Evolutionary conservation across 2,797 vertebrate species (phyloP), one percentile per base, ranked within the genome.

Genomic region (Sebastes minor): DNA sequence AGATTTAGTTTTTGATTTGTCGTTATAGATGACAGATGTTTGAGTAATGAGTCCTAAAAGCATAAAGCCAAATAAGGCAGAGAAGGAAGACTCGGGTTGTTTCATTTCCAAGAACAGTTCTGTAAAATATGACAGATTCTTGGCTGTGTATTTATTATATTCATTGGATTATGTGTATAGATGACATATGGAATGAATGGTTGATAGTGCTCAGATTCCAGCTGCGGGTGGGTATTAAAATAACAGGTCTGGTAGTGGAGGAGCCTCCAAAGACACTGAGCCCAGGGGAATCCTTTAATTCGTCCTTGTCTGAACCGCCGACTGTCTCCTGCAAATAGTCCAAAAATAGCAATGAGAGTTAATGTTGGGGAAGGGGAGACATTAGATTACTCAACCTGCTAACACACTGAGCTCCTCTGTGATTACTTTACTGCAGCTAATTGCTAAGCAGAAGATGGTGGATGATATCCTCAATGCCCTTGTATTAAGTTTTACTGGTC

Each of bases 241-340:
- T 63, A 74, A 81, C 62, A 70, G 46, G 61, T 84, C 82, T 80
- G 71, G 38, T 69, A 18, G 65, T n/a, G 55, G 55, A 78, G 66
- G 80, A 71, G 70, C 53, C 78, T 83, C 84, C 61, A 64, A 80
- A 87, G 81, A 78, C 78, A 72, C 65, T 11, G 62, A 69, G 83
- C 83, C 73, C 71, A 53, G 57, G 78, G 82, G 81, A 85, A 87
- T 76, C 60, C 80, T 89, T 85, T 81, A 38, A 89, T 91, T 86
- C 78, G 86, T 86, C 86, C 86, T 89, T 85, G 81, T 87, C 84
- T 85, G 78, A 86, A 85, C 59, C 16, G 3, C 42, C 18, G 55
- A 78, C 74, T 72, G 42, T 78, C 73, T 89, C 59, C 64, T 75
- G 60, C 63, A 57, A 35, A 82, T 60, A 65, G 74, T 83, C 83